Evolutionary conservation across 2,797 vertebrate species (phyloP), one percentile per base, ranked within the genome.

Genomic region (Chromobotia macracanthus): DNA sequence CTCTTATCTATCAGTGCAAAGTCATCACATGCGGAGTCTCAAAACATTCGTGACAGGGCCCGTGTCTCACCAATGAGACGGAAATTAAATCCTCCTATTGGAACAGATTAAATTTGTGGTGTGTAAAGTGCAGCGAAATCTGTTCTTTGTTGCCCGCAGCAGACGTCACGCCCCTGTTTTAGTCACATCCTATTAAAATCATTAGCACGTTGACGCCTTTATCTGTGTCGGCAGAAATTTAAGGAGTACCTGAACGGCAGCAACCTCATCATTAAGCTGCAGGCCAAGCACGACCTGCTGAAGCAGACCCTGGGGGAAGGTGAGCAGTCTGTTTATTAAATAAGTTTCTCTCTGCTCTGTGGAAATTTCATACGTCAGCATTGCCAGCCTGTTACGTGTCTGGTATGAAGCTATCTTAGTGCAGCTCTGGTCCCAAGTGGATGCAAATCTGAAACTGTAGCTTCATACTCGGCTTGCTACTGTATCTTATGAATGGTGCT

Each of bases 291-390:
- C 0, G 97, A 99, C 89, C 92, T 99, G 84, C 93, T 99, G 87
- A 99, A 98, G 90, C 96, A 98, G 89, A 97, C 97, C 0, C 90
- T 99, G 5, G 97, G 97, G 78, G 97, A 99, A 96, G 97, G 97
- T 98, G 87, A 94, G 96, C 67, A n/a, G 66, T 70, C 69, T 28
- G 31, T 79, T 79, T 72, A 79, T 80, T 80, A 41, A 58, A 53
- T 80, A 78, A 58, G 38, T 16, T 44, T 46, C 8, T 64, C 51
- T 73, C 55, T 67, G 31, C 12, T 80, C 61, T 84, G 67, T 77
- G 81, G 77, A 77, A 79, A 82, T 79, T 55, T 25, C 68, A 64
- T 83, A 67, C 15, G 56, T 46, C 65, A 83, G 46, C 25, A 35
- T 63, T 63, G 28, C 28, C 60, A 63, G 25, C 58, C 8, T 25